Percentiles rank a stretch among this genome's conserved stretches.
phyloP scores from a whole-genome alignment of 2,797 vertebrate genomes.

The Neostethus bicornis region DNA sequence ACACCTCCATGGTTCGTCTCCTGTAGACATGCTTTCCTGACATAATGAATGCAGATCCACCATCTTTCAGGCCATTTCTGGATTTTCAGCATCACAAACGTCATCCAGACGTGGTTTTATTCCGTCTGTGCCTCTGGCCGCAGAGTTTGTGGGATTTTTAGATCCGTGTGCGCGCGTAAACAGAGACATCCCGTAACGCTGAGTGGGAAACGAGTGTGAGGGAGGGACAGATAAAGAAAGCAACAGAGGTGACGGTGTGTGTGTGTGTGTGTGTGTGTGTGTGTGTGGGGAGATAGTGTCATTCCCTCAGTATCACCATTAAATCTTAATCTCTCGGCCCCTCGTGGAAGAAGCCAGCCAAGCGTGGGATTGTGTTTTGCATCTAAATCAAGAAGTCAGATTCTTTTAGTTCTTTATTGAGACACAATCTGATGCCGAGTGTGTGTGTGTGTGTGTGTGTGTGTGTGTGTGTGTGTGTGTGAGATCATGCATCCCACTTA shows the following conservation, averaged over 20 bases:
- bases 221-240: slow-evolving; percentile 30
- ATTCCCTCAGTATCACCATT: slow-evolving; percentile 64
- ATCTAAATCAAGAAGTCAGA: slow-evolving; percentile 66
- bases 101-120: slow-evolving; percentile 46
- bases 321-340: slow-evolving; percentile 71
- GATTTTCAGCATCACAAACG: slow-evolving; percentile 31
- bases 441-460: no score
- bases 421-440: slow-evolving; percentile 57
- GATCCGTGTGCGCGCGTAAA: slow-evolving; percentile 5
- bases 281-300: slow-evolving; percentile 58
- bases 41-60: slow-evolving; percentile 33
- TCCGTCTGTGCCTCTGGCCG: slow-evolving; percentile 18
- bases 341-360: slow-evolving; percentile 66
- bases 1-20: slow-evolving; percentile 4
- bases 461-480: no score
- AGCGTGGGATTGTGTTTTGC: slow-evolving; percentile 70
- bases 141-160: slow-evolving; percentile 33
- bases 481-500: slow-evolving; percentile 44
- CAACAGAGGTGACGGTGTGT: slow-evolving; percentile 56
- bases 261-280: slow-evolving; percentile 49
- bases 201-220: slow-evolving; percentile 28
- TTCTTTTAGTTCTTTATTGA: slow-evolving; percentile 48
- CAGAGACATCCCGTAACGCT: background rate
- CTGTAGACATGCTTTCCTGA: slow-evolving; percentile 31
- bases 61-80: slow-evolving; percentile 27